phyloP scores from a whole-genome alignment of 2,888 invertebrate species.

The Odontothrips loti region DNA sequence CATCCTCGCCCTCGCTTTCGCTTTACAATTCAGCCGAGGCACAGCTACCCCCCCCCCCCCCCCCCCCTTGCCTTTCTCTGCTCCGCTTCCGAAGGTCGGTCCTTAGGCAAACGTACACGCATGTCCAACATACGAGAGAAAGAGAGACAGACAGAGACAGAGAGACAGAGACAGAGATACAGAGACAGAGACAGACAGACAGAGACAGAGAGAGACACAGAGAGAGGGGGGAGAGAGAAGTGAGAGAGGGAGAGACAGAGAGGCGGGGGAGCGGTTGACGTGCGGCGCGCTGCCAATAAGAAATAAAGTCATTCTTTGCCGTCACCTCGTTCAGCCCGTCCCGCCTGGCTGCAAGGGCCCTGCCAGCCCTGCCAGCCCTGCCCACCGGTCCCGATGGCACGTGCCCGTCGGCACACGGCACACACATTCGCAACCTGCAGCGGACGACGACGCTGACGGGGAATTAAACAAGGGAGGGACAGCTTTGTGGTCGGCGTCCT shows the following conservation, averaged over 20 bases:
- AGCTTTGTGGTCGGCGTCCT: too few relatives aligned
- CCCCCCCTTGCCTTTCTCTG: not conserved
- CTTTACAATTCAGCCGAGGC: too few relatives aligned
- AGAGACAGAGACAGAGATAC: not conserved
- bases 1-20: too few relatives aligned
- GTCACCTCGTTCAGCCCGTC: not conserved
- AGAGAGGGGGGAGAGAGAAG: too few relatives aligned
- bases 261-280: not conserved
- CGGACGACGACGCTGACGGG: too few relatives aligned
- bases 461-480: too few relatives aligned
- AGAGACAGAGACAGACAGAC: not conserved
- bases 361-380: too few relatives aligned
- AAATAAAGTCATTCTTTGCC: slow-evolving; percentile 10
- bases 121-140: not conserved
- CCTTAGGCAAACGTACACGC: too few relatives aligned
- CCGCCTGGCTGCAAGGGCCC: not conserved
- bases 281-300: not conserved
- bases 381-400: not conserved
- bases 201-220: not conserved
- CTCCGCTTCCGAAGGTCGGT: too few relatives aligned
- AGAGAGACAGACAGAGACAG: not conserved
- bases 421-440: too few relatives aligned
- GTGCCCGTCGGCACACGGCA: not conserved
- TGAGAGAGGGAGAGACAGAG: not conserved
- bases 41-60: too few relatives aligned